Conservation (phyloP, 1,140 invertebrate genomes). For the Drosophila insularis region DNA sequence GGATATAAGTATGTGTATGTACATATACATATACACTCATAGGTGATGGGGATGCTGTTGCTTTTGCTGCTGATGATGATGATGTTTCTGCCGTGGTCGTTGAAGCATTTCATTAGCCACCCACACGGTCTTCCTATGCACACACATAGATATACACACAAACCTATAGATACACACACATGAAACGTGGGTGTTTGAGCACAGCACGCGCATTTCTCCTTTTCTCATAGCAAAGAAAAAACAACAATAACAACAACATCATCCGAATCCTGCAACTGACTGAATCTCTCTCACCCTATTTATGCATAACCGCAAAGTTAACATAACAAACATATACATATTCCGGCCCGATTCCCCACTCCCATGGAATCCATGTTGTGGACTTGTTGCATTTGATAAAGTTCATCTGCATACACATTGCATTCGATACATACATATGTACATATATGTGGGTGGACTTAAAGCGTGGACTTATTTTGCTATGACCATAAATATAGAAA, state of each 20-base stretch:
- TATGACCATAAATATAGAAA: not conserved
- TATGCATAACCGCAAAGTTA: slow-evolving; percentile 20
- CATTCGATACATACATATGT: not conserved
- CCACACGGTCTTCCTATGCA: slow-evolving; percentile 60
- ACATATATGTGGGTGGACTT: not conserved
- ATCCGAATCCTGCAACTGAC: slow-evolving; percentile 53
- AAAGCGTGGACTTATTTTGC: not conserved
- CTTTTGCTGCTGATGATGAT: slow-evolving; percentile 23
- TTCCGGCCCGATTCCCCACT: not conserved
- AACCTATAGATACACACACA: slow-evolving; percentile 29
- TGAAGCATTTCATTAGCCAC: slow-evolving; percentile 79
- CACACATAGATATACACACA: slow-evolving; percentile 25
- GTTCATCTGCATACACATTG: not conserved
- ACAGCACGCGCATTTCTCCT: slow-evolving; percentile 61
- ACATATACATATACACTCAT: not conserved
- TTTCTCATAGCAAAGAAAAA: not conserved
- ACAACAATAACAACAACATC: not conserved
- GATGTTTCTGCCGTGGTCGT: slow-evolving; percentile 66
- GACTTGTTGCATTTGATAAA: slow-evolving; percentile 44
- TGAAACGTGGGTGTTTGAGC: slow-evolving; percentile 56
- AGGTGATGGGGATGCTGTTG: slow-evolving; percentile 19
- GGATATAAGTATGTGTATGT: slow-evolving; percentile 2
- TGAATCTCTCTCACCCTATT: slow-evolving; percentile 14
- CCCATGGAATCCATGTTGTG: not conserved
- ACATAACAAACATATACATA: not conserved